Evolutionary conservation across 2,888 invertebrate genomes (phyloP).

Genomic region (Lingula anatina): DNA sequence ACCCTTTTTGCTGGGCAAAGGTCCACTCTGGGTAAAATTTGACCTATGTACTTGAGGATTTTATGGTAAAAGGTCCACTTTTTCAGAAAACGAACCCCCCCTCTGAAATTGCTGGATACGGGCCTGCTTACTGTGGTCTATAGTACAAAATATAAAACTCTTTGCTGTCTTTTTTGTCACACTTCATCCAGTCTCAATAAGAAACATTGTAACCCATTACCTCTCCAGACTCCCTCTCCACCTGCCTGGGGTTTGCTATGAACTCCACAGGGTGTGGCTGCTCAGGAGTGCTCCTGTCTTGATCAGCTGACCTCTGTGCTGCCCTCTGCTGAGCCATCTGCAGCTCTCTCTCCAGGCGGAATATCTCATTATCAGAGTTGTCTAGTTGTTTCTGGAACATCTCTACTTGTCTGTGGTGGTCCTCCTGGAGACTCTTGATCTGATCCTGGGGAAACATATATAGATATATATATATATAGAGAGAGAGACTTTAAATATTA

Average conservation of each 20-base stretch:
- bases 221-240: constrained; percentile 34
- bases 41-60: no score
- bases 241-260: constrained; percentile 9
- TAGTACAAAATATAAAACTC: no score
- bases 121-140: no score
- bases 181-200: no score
- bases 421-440: constrained; percentile 51
- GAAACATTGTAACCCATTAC: no score
- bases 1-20: no score
- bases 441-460: constrained; percentile 47
- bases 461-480: no score
- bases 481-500: constrained; percentile 10
- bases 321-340: constrained; percentile 18
- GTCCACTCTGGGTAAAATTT: no score
- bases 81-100: no score
- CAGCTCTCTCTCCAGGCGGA: constrained; percentile 40
- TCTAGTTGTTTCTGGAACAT: constrained; percentile 53
- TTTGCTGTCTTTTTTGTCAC: no score
- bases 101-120: no score
- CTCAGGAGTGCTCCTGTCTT: not conserved
- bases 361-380: constrained; percentile 43
- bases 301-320: not conserved
- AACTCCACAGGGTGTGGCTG: not conserved
- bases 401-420: constrained; percentile 44
- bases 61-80: no score